Evolutionary conservation across 2,888 invertebrate species (phyloP).

Genomic region (Oxycera nigricornis): DNA sequence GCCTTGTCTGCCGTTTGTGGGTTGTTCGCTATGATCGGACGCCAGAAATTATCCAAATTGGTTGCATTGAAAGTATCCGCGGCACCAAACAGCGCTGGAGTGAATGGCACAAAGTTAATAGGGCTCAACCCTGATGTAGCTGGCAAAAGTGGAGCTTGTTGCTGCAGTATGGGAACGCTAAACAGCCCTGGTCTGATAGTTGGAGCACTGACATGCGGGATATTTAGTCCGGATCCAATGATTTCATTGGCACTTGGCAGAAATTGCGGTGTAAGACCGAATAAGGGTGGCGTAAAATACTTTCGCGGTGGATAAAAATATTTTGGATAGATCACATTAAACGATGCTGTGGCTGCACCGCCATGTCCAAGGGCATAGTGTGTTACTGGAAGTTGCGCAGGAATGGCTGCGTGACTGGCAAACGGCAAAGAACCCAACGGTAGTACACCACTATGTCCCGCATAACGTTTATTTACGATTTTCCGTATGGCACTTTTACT

Average conservation of each 20-base stretch:
- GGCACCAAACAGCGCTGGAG: not conserved
- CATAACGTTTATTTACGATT: not conserved
- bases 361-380: not conserved
- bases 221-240: not conserved
- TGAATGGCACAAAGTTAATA: not conserved
- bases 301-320: not conserved
- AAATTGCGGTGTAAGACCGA: not conserved
- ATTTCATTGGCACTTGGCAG: not conserved
- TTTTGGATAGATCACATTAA: not conserved
- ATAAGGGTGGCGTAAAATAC: not conserved
- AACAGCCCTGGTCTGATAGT: not conserved
- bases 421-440: not conserved
- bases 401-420: not conserved
- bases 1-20: not conserved
- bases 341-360: not conserved
- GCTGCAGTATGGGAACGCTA: not conserved
- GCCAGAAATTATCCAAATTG: not conserved
- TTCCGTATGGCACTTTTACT: not conserved
- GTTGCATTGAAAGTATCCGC: not conserved
- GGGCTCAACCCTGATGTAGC: not conserved
- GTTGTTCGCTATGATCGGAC: not conserved
- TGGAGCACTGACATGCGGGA: not conserved
- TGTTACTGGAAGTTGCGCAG: not conserved
- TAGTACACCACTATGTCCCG: not conserved
- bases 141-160: not conserved